Evolutionary conservation across 1,140 invertebrate species (phyloP).

Genomic region (Lepidotrigona ventralis): DNA sequence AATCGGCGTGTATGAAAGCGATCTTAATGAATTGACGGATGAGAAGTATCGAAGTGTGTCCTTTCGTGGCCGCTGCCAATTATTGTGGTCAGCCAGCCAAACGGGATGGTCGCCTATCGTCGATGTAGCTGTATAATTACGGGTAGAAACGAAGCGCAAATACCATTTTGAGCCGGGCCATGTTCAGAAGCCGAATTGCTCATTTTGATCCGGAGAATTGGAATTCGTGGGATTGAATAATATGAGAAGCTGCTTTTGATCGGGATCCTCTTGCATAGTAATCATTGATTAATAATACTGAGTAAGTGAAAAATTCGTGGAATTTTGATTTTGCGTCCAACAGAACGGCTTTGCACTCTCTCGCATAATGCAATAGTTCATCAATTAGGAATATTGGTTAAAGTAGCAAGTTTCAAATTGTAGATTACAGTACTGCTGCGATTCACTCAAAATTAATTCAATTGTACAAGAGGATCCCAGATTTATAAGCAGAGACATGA

Average conservation of each 20-base stretch:
- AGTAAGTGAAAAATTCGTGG: too few relatives aligned
- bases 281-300: not conserved
- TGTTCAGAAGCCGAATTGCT: constrained; percentile 22
- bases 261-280: not conserved
- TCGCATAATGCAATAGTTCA: too few relatives aligned
- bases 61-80: constrained; percentile 23
- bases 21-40: constrained; percentile 56
- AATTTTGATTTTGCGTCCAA: too few relatives aligned
- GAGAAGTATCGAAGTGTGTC: constrained; percentile 49
- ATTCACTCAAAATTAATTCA: too few relatives aligned
- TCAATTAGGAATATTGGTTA: too few relatives aligned
- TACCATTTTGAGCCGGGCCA: not conserved
- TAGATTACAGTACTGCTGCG: too few relatives aligned
- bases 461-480: too few relatives aligned
- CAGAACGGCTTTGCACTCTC: too few relatives aligned
- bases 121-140: constrained; percentile 37
- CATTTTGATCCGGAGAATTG: not conserved
- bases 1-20: constrained; percentile 47
- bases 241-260: not conserved
- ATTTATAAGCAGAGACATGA: too few relatives aligned
- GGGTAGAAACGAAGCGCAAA: constrained; percentile 31
- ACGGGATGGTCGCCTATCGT: constrained; percentile 16
- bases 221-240: not conserved
- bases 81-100: constrained; percentile 31
- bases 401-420: too few relatives aligned